A percentile compares a stretch with the other conserved stretches of the same genome.
These are phyloP conservation scores for Dreissena polymorpha DNA, from an alignment of 1,140 invertebrate species.

Conservation along the genomic window DNA sequence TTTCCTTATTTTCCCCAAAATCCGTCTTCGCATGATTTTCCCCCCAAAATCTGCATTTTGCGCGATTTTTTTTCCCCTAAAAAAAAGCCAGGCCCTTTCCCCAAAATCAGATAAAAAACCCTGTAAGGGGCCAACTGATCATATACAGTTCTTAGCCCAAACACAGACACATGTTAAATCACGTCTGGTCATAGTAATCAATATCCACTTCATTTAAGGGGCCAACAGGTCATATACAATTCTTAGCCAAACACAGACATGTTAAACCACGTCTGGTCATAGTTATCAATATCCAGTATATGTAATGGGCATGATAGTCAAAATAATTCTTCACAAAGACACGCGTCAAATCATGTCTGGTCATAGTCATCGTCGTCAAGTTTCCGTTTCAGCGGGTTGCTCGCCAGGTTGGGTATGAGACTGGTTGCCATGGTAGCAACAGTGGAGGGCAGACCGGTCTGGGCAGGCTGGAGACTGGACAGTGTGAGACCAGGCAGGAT, in stretches of 20 bases:
- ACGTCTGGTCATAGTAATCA: neutral
- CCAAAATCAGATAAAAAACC: too few relatives aligned
- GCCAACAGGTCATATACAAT: neutral
- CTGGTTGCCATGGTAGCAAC: neutral
- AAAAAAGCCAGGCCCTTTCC: too few relatives aligned
- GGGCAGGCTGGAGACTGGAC: neutral
- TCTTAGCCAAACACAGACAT: neutral
- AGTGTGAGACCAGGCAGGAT: neutral
- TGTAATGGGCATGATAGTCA: neutral
- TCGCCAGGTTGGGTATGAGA: neutral
- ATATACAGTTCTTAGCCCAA: too few relatives aligned
- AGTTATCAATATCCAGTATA: too few relatives aligned
- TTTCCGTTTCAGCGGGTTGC: conserved; percentile 70
- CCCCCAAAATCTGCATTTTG: too few relatives aligned
- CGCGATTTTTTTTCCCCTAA: too few relatives aligned
- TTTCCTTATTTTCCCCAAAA: too few relatives aligned
- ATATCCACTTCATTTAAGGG: neutral
- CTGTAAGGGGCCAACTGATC: too few relatives aligned
- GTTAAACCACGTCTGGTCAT: neutral
- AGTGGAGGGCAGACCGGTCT: neutral
- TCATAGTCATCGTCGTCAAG: conserved; percentile 74
- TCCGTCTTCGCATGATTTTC: too few relatives aligned
- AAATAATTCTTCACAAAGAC: neutral
- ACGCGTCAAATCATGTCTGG: neutral
- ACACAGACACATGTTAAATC: too few relatives aligned